Evolutionary conservation across 2,113 vertebrate genomes (phyloP), one percentile per base, ranked within the genome.

Genomic region (Petrocephalus microphthalmus): DNA sequence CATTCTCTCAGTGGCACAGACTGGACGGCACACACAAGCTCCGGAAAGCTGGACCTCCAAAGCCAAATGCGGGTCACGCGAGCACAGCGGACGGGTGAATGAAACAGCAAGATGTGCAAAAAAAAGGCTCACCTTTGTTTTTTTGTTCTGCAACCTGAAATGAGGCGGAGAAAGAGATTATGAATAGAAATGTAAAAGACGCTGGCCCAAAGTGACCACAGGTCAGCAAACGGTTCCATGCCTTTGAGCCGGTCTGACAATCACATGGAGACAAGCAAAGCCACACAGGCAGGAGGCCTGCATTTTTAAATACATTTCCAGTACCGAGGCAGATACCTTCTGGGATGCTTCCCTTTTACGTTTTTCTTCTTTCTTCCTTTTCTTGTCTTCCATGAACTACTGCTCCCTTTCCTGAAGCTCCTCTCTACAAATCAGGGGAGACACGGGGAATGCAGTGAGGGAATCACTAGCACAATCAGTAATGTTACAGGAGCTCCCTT

Each of bases 301-400:
- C n/a, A 49, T 45, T 45, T 83, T 2, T 5, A 85, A n/a, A 54
- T 15, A 6, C 1, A 74, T 74, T 74, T 42, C 33, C 25, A n/a
- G n/a, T n/a, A n/a, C n/a, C n/a, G n/a, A 42, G 42, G 42, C 42
- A 42, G 42, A 56, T 90, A 99, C 98, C 98, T 99, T 99, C 97
- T 99, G 98, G 95, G 97, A 96, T 95, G 97, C 96, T 96, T 99
- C 98, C 95, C 98, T 99, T 97, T 99, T 99, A 96, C 97, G 98
- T 97, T 99, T 99, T 93, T 99, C 98, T 94, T 99, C 98, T 95
- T 99, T 99, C 95, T 99, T 99, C 97, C 98, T 99, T 99, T 99
- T 99, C 98, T 99, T 99, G 98, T 99, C 98, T 99, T 99, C 98
- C 98, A 99, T 99, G 97, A 99, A 99, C 98, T 99, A 97, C 97